Evolutionary conservation across 2,888 invertebrate species (phyloP).

Genomic region (Rhamphomyia laevipes): DNA sequence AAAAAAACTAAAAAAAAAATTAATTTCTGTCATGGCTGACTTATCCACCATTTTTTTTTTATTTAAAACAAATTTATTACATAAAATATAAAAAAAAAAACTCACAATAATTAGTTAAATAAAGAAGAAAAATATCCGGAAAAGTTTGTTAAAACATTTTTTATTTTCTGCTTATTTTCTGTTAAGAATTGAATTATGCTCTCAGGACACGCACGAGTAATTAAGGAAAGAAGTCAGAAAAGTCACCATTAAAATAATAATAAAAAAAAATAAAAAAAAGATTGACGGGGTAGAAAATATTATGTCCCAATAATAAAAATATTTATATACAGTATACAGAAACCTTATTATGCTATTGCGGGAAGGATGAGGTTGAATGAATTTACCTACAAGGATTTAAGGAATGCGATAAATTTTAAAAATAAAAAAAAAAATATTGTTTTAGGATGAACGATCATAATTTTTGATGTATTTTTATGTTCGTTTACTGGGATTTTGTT

Average conservation of each 20-base stretch:
- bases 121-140: too few species aligned
- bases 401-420: neutral
- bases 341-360: neutral
- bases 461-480: neutral
- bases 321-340: too few species aligned
- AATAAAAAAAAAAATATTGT: neutral
- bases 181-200: conserved; percentile 13
- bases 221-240: conserved; percentile 14
- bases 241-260: neutral
- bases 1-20: too few species aligned
- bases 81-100: too few species aligned
- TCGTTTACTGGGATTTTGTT: neutral
- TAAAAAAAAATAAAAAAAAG: neutral
- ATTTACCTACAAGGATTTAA: neutral
- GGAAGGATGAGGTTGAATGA: neutral
- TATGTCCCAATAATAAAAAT: neutral
- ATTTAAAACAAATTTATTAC: too few species aligned
- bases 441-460: neutral
- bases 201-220: conserved; percentile 15
- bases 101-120: too few species aligned
- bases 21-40: too few species aligned
- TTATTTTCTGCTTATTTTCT: neutral
- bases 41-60: too few species aligned
- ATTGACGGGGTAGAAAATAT: conserved; percentile 6
- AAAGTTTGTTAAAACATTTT: neutral